Evolutionary conservation across 1,140 invertebrate species (phyloP).

Genomic region (Drosophila sucinea): DNA sequence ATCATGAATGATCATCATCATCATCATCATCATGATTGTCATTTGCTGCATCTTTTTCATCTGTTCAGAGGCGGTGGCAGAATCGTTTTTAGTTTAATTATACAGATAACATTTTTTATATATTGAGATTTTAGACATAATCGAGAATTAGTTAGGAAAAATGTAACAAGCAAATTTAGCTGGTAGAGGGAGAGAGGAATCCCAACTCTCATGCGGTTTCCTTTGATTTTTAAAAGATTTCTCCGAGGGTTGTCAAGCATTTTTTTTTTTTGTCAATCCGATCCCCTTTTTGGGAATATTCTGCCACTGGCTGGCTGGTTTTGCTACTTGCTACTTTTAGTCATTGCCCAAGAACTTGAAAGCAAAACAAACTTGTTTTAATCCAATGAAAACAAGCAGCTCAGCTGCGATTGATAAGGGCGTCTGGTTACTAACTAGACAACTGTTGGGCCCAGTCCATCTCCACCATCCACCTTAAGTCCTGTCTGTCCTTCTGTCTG

Average conservation of each 20-base stretch:
- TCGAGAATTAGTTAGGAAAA: too few relatives aligned
- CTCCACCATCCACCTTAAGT: background rate
- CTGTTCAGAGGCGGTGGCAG: background rate
- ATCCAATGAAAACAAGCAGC: slow-evolving; percentile 79
- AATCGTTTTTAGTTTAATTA: background rate
- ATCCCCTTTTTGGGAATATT: background rate
- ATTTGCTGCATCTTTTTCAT: background rate
- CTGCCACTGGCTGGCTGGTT: background rate
- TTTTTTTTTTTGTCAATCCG: background rate
- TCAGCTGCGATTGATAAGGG: slow-evolving; percentile 71
- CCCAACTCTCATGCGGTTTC: background rate
- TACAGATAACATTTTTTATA: background rate
- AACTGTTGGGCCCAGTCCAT: slow-evolving; percentile 26
- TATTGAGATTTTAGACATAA: too few relatives aligned
- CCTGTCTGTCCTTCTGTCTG: background rate
- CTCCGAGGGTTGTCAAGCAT: too few relatives aligned
- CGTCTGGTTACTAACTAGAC: slow-evolving; percentile 43
- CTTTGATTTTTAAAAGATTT: background rate
- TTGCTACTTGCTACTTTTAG: background rate
- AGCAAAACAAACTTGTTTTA: slow-evolving; percentile 64
- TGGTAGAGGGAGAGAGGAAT: too few relatives aligned
- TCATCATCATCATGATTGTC: background rate
- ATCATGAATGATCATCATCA: background rate
- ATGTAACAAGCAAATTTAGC: too few relatives aligned
- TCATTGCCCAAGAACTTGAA: slow-evolving; percentile 32